phyloP scores from a whole-genome alignment of 2,113 vertebrate genomes.

The Nerophis ophidion region DNA sequence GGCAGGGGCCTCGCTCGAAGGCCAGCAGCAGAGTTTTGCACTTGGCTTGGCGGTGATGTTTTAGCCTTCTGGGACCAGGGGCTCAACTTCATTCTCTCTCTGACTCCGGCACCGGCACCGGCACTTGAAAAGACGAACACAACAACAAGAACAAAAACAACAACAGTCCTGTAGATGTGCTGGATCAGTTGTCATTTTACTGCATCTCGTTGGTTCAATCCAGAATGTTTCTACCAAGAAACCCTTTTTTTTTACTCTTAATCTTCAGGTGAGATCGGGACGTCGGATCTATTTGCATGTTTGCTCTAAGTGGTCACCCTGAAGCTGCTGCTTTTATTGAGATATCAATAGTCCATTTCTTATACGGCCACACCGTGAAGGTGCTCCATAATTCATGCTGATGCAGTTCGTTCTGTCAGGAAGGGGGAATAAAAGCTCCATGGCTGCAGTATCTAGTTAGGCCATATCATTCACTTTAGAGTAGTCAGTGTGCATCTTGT shows the following conservation, averaged over 20 bases:
- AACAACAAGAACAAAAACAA: too few relatives aligned
- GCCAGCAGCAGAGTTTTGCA: slow-evolving; percentile 44
- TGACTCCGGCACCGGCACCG: neutral
- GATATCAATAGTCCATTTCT: slow-evolving; percentile 23
- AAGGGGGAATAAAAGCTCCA: slow-evolving; percentile 14
- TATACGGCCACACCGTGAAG: slow-evolving; percentile 26
- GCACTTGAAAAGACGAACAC: too few relatives aligned
- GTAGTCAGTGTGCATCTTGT: too few relatives aligned
- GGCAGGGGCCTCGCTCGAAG: too few relatives aligned
- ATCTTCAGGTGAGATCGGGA: neutral
- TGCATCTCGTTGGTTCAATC: too few relatives aligned
- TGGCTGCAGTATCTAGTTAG: neutral
- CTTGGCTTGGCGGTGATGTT: slow-evolving; percentile 39
- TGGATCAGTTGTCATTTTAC: too few relatives aligned
- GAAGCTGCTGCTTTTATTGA: slow-evolving; percentile 21
- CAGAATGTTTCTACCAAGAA: neutral
- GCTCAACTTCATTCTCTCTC: neutral
- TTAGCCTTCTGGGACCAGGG: neutral
- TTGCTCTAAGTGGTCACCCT: neutral
- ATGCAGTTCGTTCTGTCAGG: slow-evolving; percentile 37
- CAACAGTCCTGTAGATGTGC: too few relatives aligned
- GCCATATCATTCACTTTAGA: too few relatives aligned
- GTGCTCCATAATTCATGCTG: slow-evolving; percentile 51
- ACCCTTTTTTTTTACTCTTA: neutral
- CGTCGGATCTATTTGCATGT: neutral